Evolutionary conservation across 2,113 vertebrate genomes (phyloP).

Genomic region (Rousettus leschenaultii): DNA sequence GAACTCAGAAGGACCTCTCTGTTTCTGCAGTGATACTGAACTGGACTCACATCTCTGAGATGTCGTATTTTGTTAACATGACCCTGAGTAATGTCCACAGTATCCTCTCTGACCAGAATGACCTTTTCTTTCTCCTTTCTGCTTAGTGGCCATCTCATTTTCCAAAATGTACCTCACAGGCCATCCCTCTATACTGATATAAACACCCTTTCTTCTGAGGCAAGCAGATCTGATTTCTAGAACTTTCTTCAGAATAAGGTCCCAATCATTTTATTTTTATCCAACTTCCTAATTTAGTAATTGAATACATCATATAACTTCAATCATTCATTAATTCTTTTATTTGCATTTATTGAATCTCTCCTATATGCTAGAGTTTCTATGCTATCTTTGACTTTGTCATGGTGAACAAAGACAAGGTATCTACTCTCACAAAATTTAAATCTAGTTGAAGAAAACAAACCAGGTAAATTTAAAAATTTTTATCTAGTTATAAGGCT

Average conservation of each 20-base stretch:
- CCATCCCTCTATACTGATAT: neutral
- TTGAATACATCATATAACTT: neutral
- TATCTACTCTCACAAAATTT: neutral
- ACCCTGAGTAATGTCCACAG: neutral
- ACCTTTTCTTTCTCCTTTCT: neutral
- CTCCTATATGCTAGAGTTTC: neutral
- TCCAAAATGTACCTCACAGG: neutral
- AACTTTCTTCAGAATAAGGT: neutral
- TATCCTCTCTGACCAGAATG: neutral
- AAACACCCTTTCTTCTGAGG: neutral
- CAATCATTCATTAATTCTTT: neutral
- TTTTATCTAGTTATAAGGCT: neutral
- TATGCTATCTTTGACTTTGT: neutral
- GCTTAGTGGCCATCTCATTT: neutral
- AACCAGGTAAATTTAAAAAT: neutral
- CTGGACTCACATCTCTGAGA: neutral
- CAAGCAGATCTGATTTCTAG: neutral
- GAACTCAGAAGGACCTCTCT: neutral
- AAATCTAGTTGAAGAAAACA: neutral
- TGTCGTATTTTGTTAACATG: neutral
- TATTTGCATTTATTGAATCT: neutral
- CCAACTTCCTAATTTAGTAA: neutral
- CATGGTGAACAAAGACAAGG: neutral
- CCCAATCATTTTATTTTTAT: neutral
- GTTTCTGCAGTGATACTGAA: neutral